Conservation (phyloP, 2,113 vertebrate genomes). For the Vireo altiloquus region DNA sequence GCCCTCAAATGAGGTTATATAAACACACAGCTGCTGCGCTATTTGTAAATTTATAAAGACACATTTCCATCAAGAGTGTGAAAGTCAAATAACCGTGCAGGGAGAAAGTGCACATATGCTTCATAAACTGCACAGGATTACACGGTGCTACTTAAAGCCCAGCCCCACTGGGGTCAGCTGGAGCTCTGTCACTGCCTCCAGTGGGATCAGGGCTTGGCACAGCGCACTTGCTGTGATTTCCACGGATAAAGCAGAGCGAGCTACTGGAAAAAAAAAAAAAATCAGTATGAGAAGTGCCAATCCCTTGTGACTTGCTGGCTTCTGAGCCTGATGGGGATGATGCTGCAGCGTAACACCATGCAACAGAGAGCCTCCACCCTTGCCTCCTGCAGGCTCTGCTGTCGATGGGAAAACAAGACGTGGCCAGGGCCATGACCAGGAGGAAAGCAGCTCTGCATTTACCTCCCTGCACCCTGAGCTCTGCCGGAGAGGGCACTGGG, state of each 20-base stretch:
- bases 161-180: neutral
- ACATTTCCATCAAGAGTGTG: slow-evolving; percentile 50
- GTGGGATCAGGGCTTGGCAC: slow-evolving; percentile 2
- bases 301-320: neutral
- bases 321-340: neutral
- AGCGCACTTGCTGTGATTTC: neutral
- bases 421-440: fast-evolving
- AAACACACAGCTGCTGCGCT: slow-evolving; percentile 69
- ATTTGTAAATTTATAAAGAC: slow-evolving; percentile 64
- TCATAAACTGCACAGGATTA: slow-evolving; percentile 2
- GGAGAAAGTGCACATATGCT: slow-evolving; percentile 23
- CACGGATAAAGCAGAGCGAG: neutral
- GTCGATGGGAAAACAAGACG: neutral
- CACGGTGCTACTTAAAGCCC: neutral
- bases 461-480: neutral
- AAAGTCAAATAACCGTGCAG: slow-evolving; percentile 62
- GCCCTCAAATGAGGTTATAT: slow-evolving; percentile 64
- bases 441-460: neutral
- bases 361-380: neutral
- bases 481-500: neutral
- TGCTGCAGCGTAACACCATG: neutral
- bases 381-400: neutral
- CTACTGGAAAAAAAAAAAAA: slow-evolving; percentile 1
- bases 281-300: neutral
- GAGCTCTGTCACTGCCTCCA: neutral